Conservation (phyloP, 2,888 invertebrate genomes). For the Campopleginae sp. region DNA sequence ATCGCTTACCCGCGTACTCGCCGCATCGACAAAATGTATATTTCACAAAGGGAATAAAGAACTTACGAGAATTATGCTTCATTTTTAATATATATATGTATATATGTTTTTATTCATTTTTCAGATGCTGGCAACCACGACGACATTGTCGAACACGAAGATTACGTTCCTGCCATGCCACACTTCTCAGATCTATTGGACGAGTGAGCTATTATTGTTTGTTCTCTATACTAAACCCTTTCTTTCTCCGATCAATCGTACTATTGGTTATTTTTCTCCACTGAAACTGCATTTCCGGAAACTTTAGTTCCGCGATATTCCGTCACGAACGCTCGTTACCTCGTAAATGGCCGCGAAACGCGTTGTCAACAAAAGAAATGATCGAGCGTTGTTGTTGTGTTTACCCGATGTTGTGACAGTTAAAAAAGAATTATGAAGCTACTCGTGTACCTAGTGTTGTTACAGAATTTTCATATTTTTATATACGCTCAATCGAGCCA, state of each 20-base stretch:
- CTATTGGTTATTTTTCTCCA: background rate
- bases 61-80: background rate
- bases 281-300: slow-evolving; percentile 27
- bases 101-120: slow-evolving; percentile 28
- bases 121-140: slow-evolving; percentile 69
- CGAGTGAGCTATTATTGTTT: slow-evolving; percentile 68
- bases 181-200: slow-evolving; percentile 73
- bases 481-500: slow-evolving; percentile 70
- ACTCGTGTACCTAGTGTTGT: slow-evolving; percentile 78
- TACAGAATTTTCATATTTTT: slow-evolving; percentile 78
- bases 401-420: slow-evolving; percentile 76
- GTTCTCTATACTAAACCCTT: background rate
- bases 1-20: slow-evolving; percentile 1
- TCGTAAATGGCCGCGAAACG: slow-evolving; percentile 67
- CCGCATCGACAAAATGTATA: slow-evolving; percentile 4
- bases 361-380: slow-evolving; percentile 73
- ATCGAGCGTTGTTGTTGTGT: slow-evolving; percentile 70
- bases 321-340: slow-evolving; percentile 16
- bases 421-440: slow-evolving; percentile 78
- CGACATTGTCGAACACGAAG: slow-evolving; percentile 65
- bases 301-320: slow-evolving; percentile 21
- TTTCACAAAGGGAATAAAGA: background rate
- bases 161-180: slow-evolving; percentile 68
- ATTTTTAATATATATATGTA: background rate
- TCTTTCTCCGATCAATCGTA: background rate